Evolutionary conservation across 1,140 invertebrate genomes (phyloP).

Genomic region (Piezodorus guildinii): DNA sequence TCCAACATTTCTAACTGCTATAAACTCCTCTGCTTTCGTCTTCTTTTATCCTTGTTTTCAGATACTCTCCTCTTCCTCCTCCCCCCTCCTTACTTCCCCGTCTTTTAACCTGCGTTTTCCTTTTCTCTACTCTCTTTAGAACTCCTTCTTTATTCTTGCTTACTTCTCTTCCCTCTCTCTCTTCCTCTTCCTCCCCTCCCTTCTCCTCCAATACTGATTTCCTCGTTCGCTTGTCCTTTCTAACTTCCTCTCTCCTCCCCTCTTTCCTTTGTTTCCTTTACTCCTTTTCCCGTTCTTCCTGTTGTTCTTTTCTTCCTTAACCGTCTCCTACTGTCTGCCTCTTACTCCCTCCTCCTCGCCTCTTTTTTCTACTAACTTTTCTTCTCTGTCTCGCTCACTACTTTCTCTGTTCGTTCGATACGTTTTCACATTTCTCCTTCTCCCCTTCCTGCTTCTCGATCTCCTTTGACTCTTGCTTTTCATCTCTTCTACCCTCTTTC

Average conservation of each 20-base stretch:
- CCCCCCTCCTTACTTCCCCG: neutral
- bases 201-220: neutral
- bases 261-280: neutral
- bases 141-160: neutral
- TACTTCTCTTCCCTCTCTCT: neutral
- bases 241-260: neutral
- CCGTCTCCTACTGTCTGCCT: neutral
- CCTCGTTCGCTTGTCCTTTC: neutral
- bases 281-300: neutral
- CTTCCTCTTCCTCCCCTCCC: neutral
- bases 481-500: neutral
- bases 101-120: neutral
- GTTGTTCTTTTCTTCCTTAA: neutral
- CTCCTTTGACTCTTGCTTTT: neutral
- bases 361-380: too few relatives aligned
- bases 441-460: neutral
- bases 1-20: neutral
- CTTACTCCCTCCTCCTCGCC: neutral
- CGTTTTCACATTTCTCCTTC: neutral
- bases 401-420: neutral
- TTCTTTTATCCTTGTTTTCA: neutral
- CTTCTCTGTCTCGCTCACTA: neutral
- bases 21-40: neutral
- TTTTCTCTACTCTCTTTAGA: neutral
- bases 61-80: neutral